phyloP scores from a whole-genome alignment of 2,113 vertebrate genomes.

The Zootoca vivipara region DNA sequence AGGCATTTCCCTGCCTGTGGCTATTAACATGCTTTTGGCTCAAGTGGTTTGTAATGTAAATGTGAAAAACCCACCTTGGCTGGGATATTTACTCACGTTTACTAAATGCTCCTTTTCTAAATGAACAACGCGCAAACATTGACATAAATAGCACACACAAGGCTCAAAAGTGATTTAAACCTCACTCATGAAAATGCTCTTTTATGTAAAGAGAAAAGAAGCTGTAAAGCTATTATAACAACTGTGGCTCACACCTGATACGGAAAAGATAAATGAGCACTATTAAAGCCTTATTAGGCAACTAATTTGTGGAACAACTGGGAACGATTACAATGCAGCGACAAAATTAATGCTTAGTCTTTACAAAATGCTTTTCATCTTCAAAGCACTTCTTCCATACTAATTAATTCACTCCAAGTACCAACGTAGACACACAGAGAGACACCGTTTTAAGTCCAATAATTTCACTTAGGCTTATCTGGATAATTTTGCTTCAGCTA shows the following conservation, averaged over 20 bases:
- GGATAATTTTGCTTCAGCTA: neutral
- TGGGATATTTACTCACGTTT: neutral
- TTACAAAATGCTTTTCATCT: conserved; percentile 25
- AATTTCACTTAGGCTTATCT: neutral
- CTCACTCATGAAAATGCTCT: neutral
- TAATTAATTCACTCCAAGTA: conserved; percentile 22
- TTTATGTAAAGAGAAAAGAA: neutral
- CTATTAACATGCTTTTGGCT: neutral
- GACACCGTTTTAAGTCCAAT: neutral
- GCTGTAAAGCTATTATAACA: neutral
- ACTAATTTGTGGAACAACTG: conserved; percentile 18
- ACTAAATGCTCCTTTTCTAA: neutral
- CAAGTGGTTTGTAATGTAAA: neutral
- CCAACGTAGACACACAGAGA: neutral
- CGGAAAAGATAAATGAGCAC: conserved; percentile 15
- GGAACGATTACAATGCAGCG: conserved; percentile 20
- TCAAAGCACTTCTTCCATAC: conserved; percentile 31
- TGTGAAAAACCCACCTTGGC: neutral
- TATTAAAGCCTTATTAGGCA: conserved; percentile 30
- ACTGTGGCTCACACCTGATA: conserved; percentile 2
- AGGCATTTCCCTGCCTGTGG: neutral
- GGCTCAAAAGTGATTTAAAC: neutral
- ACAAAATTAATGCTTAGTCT: conserved; percentile 23
- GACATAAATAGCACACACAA: neutral
- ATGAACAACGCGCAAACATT: neutral